Evolutionary conservation across 2,888 invertebrate species (phyloP).

Genomic region (Brachypalpus laphriformis): DNA sequence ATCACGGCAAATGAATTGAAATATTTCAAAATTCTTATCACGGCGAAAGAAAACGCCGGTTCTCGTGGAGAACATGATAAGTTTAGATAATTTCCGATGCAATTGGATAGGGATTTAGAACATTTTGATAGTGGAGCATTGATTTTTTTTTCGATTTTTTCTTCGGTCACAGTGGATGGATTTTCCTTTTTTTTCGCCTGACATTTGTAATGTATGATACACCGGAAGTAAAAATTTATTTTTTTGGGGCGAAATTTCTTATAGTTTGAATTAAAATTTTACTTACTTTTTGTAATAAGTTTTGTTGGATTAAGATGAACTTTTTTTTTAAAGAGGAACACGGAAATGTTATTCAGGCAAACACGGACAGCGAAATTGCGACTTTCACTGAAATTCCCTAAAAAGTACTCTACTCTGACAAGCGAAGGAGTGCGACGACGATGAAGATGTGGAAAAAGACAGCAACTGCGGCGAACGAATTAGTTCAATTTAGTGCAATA

Average conservation of each 20-base stretch:
- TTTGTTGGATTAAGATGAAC: conserved; percentile 47
- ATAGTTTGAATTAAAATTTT: too few species aligned
- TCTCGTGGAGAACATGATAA: conserved; percentile 19
- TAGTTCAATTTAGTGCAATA: conserved; percentile 38
- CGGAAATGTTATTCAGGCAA: conserved; percentile 60
- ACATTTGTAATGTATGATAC: conserved; percentile 22
- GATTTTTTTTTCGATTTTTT: conserved; percentile 62
- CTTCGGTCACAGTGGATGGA: not conserved
- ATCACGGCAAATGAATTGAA: conserved; percentile 45
- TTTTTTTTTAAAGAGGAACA: conserved; percentile 54
- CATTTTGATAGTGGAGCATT: conserved; percentile 12
- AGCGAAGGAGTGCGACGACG: conserved; percentile 11
- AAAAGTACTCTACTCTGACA: conserved; percentile 24
- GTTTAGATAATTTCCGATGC: not conserved
- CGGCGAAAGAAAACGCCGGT: conserved; percentile 43
- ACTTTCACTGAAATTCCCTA: conserved; percentile 58
- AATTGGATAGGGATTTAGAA: conserved; percentile 24
- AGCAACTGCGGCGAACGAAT: conserved; percentile 30
- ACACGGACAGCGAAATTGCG: conserved; percentile 68
- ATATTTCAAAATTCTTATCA: conserved; percentile 53
- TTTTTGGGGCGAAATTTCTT: not conserved
- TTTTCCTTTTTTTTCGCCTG: conserved; percentile 26
- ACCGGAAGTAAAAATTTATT: conserved; percentile 20
- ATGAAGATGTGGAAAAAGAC: conserved; percentile 8
- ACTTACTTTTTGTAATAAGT: conserved; percentile 64